Evolutionary conservation across 2,888 invertebrate genomes (phyloP).

Genomic region (Lordiphosa fenestrarum): DNA sequence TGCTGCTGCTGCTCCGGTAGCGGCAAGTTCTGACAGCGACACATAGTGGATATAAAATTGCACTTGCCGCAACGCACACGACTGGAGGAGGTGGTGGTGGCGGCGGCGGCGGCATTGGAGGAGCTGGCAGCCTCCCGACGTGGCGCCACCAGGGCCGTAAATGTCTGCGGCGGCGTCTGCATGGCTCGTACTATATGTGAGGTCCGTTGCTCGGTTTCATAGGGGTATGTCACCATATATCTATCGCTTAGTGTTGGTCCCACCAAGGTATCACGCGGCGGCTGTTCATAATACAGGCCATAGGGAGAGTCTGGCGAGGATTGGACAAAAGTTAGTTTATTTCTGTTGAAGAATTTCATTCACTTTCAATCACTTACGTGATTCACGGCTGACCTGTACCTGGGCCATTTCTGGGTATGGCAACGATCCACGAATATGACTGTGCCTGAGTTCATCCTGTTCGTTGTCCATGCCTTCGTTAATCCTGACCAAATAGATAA

Average conservation of each 20-base stretch:
- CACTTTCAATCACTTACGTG: slow-evolving; percentile 40
- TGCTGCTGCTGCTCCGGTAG: not conserved
- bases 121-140: slow-evolving; percentile 9
- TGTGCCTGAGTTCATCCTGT: slow-evolving; percentile 75
- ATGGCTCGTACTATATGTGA: not conserved
- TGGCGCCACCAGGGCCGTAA: slow-evolving; percentile 23
- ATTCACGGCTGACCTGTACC: slow-evolving; percentile 30
- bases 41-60: slow-evolving; percentile 16
- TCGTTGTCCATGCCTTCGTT: slow-evolving; percentile 75
- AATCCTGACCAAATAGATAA: too few species aligned
- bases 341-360: not conserved
- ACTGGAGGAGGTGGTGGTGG: not conserved
- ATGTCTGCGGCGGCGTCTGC: slow-evolving; percentile 12
- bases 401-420: slow-evolving; percentile 28
- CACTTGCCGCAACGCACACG: slow-evolving; percentile 18
- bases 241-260: slow-evolving; percentile 37
- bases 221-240: slow-evolving; percentile 33
- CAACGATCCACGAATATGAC: slow-evolving; percentile 42
- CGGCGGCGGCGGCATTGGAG: not conserved
- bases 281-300: slow-evolving; percentile 21
- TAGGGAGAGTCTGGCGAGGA: slow-evolving; percentile 22
- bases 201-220: slow-evolving; percentile 1
- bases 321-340: not conserved
- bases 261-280: slow-evolving; percentile 8
- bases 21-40: slow-evolving; percentile 14